Evolutionary conservation across 64 coral and sea anemone species (phyloP), one percentile per base, ranked within the genome.

Genomic region (Porites lutea): DNA sequence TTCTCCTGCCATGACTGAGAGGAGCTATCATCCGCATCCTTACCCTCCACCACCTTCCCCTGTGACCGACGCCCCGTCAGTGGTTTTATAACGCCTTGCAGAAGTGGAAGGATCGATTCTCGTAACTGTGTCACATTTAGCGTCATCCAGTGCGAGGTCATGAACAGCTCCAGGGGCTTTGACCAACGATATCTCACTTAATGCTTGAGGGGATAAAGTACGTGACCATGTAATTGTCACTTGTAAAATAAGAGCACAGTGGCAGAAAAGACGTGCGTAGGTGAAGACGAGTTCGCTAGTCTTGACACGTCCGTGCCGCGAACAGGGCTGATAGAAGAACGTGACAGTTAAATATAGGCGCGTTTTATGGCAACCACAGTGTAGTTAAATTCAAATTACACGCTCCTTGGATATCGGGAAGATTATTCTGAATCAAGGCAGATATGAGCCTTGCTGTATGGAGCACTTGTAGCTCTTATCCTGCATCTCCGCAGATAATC

Each of bases 1-100:
- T 12, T 97, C 95, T 27, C 95, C 95, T 60, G 87, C 82, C 16
- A 87, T 87, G 12, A 97, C 92, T n/a, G 95, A 97, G 49, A 90
- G 92, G 79, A 94, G 92, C 79, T 97, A 82, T 83, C 63, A 68
- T 51, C 87, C 90, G 49, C 92, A 94, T 87, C 95, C 95, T 6
- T 97, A 94, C 64, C 95, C 95, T 43, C 95, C 95, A 16, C 95
- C 95, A 15, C 95, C 95, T 16, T 97, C 95, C 11, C 95, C 95
- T 2, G 95, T 97, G 37, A 97, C 95, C 54, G 95, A 97, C 63
- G 90, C 95, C 1, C 95, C 95, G 46, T 97, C 95, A 61, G 82
- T 97, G 83, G 77, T 97, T 65, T 67, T 84, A 45, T 84, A 84
- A 84, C 63, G 19, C 47, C 47, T 4, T 47, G 2, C 11, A 6